Conservation (phyloP, 2,113 vertebrate species). For the Natator depressus region DNA sequence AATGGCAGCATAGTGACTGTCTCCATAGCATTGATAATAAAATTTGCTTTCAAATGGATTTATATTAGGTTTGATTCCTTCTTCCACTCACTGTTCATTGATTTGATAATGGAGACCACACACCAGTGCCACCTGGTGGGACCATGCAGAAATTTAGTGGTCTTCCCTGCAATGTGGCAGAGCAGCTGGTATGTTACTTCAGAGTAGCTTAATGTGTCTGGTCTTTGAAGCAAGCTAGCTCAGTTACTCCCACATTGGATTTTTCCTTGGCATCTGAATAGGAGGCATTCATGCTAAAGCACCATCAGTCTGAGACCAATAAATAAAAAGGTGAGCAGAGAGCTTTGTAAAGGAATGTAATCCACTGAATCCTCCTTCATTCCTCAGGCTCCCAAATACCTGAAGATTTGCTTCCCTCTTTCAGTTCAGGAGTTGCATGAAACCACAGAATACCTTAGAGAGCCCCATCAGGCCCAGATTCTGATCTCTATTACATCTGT, state of each 20-base stretch:
- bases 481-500: background rate
- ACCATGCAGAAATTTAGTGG: background rate
- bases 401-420: background rate
- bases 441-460: background rate
- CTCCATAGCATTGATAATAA: background rate
- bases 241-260: background rate
- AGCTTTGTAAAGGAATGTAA: background rate
- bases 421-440: background rate
- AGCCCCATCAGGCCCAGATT: background rate
- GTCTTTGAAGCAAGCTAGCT: constrained; percentile 22
- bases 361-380: constrained; percentile 1
- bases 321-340: constrained; percentile 21
- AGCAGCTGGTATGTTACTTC: constrained; percentile 27
- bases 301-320: constrained; percentile 20
- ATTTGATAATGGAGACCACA: constrained; percentile 27
- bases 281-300: constrained; percentile 33
- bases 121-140: background rate
- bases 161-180: background rate
- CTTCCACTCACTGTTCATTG: constrained; percentile 31
- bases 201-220: constrained; percentile 32
- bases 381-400: background rate
- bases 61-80: constrained; percentile 33
- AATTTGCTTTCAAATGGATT: background rate
- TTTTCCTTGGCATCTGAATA: background rate
- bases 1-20: constrained; percentile 1